A percentile compares a stretch with the other conserved stretches of the same genome.
Conservation (phyloP, 2,888 invertebrate genomes). For the Steinernema scapterisci region DNA sequence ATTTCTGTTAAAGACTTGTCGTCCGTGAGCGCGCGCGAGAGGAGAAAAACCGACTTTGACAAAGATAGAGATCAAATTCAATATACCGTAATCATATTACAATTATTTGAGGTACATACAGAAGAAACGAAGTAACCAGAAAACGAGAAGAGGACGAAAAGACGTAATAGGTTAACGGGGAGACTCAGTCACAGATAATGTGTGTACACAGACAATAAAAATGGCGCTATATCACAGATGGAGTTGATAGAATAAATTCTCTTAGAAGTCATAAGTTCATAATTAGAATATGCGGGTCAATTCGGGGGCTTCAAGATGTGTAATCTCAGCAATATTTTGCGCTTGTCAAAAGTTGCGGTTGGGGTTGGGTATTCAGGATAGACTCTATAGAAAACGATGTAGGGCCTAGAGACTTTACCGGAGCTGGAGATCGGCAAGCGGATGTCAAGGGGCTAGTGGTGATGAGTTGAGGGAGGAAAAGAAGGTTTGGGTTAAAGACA, state of each 20-base stretch:
- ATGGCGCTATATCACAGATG: conserved; percentile 21
- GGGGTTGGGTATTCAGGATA: not conserved
- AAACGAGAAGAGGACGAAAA: too few relatives aligned
- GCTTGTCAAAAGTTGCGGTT: not conserved
- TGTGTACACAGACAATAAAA: not conserved
- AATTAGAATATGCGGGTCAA: not conserved
- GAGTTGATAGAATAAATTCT: not conserved
- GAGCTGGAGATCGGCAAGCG: conserved; percentile 5
- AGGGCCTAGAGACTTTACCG: not conserved
- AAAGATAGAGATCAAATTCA: not conserved
- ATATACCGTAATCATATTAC: not conserved
- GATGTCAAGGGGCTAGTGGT: not conserved
- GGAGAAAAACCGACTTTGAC: too few relatives aligned
- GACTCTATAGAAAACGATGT: conserved; percentile 2
- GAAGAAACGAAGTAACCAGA: not conserved
- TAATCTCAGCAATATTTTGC: not conserved
- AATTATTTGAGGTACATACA: not conserved
- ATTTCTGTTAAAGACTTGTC: too few relatives aligned
- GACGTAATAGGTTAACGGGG: too few relatives aligned
- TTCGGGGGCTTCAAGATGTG: not conserved
- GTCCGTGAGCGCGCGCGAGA: not conserved
- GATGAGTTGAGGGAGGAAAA: conserved; percentile 6
- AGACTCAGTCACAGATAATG: too few relatives aligned
- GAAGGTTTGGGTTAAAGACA: not conserved
- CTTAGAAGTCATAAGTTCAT: not conserved